Conservation (phyloP, 2,797 vertebrate species). For the Hydrophis major region DNA sequence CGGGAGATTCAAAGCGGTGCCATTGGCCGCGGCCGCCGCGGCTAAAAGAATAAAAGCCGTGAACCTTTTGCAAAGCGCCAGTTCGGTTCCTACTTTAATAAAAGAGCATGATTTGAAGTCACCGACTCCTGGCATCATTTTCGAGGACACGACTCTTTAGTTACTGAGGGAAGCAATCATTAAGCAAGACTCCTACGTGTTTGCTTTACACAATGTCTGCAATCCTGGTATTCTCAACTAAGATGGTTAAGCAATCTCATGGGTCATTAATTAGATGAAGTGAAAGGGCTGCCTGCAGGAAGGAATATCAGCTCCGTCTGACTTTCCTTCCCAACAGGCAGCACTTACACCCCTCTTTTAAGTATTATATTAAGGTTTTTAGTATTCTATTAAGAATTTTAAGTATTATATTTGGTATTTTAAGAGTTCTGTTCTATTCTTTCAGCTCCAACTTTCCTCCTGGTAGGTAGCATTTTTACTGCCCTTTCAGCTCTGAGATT, state of each 20-base stretch:
- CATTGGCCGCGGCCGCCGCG: no score
- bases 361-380: background rate
- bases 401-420: background rate
- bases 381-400: background rate
- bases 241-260: background rate
- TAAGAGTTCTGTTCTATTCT: background rate
- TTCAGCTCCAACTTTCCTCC: background rate
- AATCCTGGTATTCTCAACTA: background rate
- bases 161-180: background rate
- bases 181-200: background rate
- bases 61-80: no score
- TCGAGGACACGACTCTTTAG: no score
- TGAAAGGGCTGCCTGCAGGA: background rate
- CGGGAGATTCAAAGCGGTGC: no score
- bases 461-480: background rate
- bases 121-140: no score
- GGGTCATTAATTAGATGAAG: background rate
- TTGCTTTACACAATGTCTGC: background rate
- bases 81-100: no score
- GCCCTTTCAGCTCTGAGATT: background rate
- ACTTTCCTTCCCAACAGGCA: background rate
- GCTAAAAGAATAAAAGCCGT: no score
- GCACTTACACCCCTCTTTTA: background rate
- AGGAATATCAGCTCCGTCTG: background rate
- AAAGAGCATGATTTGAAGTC: no score